phyloP scores from a whole-genome alignment of 2,113 vertebrate genomes.

The Nymphicus hollandicus region DNA sequence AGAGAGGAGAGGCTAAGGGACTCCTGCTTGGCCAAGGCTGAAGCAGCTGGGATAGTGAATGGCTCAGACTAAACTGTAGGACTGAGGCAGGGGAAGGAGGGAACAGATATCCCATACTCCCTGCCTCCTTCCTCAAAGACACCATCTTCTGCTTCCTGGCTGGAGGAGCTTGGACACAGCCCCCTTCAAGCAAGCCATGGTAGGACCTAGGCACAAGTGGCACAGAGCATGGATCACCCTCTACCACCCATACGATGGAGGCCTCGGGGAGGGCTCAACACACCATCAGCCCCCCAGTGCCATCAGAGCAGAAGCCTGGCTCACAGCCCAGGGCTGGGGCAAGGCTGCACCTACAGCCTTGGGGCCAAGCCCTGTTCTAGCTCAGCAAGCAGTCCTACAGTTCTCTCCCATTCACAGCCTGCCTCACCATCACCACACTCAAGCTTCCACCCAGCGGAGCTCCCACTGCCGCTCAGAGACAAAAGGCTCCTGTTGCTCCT shows the following conservation, averaged over 20 bases:
- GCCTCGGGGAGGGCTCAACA: background rate
- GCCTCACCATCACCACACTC: rapidly evolving
- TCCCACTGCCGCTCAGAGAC: background rate
- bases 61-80: constrained; percentile 15
- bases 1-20: background rate
- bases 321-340: background rate
- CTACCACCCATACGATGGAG: background rate
- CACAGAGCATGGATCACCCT: background rate
- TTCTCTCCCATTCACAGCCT: background rate
- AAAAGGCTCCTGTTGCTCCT: background rate
- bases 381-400: background rate
- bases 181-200: background rate
- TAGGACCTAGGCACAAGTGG: background rate
- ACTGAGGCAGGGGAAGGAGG: background rate
- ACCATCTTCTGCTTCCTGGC: background rate
- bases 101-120: background rate
- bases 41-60: constrained; percentile 1
- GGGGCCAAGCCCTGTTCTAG: background rate
- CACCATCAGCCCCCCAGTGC: rapidly evolving
- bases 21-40: background rate
- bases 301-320: background rate
- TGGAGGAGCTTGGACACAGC: background rate
- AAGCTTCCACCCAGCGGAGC: background rate
- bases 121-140: background rate
- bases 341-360: rapidly evolving